Evolutionary conservation across 1,140 invertebrate genomes (phyloP).

Genomic region (Zaprionus davidi): DNA sequence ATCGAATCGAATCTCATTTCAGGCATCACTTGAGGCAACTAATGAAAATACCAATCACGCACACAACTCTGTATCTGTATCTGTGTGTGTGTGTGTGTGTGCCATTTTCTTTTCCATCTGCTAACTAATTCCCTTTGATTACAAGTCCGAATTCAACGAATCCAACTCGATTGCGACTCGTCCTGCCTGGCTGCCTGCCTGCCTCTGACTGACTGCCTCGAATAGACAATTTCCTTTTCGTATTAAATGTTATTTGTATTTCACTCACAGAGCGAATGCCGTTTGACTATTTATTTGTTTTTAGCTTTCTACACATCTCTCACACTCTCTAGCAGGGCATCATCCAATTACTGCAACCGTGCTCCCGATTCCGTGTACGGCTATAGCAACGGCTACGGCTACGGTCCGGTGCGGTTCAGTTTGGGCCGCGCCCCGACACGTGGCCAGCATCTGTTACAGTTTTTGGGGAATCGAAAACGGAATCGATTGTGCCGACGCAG

Average conservation of each 20-base stretch:
- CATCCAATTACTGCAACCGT: constrained; percentile 70
- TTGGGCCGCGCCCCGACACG: constrained; percentile 66
- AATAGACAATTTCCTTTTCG: constrained; percentile 82
- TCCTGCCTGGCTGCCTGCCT: constrained; percentile 16
- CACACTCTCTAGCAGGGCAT: constrained; percentile 29
- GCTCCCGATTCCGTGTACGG: constrained; percentile 19
- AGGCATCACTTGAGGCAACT: constrained; percentile 49
- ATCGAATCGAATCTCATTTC: constrained; percentile 44
- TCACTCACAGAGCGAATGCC: constrained; percentile 71
- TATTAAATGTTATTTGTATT: constrained; percentile 83
- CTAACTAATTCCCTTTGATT: constrained; percentile 77
- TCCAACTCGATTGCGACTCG: constrained; percentile 5
- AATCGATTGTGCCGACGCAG: constrained; percentile 61
- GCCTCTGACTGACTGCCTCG: constrained; percentile 49
- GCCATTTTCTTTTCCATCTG: constrained; percentile 16
- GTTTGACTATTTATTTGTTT: constrained; percentile 79
- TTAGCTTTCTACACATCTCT: constrained; percentile 25
- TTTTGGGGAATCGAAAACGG: constrained; percentile 51
- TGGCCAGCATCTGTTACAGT: constrained; percentile 81
- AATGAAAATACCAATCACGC: constrained; percentile 46
- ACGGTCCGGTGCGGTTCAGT: constrained; percentile 13
- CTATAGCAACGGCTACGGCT: not conserved
- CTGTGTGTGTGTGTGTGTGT: constrained; percentile 17
- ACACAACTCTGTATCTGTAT: constrained; percentile 22
- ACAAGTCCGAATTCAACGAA: constrained; percentile 23